Base-by-base conservation (phyloP, 2,797 vertebrate genomes). In the Sciaenops ocellatus region DNA sequence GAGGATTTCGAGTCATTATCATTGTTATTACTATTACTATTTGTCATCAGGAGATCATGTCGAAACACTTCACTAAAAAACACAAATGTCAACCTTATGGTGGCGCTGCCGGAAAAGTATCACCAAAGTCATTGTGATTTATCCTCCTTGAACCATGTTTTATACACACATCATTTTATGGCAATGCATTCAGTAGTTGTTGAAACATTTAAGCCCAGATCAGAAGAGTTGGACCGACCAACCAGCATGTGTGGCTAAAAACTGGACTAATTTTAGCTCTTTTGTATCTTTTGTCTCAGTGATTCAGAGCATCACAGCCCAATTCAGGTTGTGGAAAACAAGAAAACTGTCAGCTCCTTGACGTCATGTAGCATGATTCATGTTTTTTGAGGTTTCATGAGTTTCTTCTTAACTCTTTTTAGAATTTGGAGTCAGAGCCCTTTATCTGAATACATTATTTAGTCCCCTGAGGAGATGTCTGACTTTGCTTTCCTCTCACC, bases 401-500 rank as follows among this genome's bases (percentile, higher is more conserved):
- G 34, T 81, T 73, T 83, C 65, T n/a, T 1, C 44, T 84, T 78
- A 72, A 78, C 72, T 85, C 54, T 84, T 69, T 72, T 55, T 62
- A 20, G 60, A 65, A 48, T 77, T 78, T 50, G 46, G 66, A 76
- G 67, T 86, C 10, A 38, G 5, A 48, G 59, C 64, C 56, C 84
- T 81, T 78, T 52, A 64, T 80, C 57, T 30, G 28, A 78, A 79
- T 55, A 8, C 57, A 70, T 28, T 30, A 30, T 85, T 81, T 59
- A 65, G 79, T 18, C 60, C 76, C 82, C 84, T 0, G 52, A 59
- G 84, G 87, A 79, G 56, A 78, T 51, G 73, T 85, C 82, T 90
- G 76, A 89, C 90, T 83, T 83, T 65, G 78, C 83, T 78, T 60
- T 86, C 69, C 79, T 89, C 81, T 75, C 76, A 24, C 87, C 85